Conservation (phyloP, 1,140 invertebrate species). For the Polyergus mexicanus region DNA sequence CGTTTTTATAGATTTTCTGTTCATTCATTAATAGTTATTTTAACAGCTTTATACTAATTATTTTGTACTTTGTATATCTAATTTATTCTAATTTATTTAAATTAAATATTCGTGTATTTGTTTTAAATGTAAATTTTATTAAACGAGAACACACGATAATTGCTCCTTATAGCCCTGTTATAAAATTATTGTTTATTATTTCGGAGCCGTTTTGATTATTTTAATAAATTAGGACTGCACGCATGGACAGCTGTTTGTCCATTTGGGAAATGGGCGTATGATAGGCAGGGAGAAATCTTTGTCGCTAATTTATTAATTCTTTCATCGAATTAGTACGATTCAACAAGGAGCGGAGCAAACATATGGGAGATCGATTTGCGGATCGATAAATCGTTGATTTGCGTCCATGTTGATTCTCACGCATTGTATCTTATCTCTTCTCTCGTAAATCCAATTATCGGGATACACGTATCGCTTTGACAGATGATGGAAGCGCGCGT, state of each 20-base stretch:
- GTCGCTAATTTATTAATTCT: constrained; percentile 27
- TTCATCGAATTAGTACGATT: neutral
- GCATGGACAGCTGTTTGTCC: neutral
- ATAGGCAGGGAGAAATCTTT: neutral
- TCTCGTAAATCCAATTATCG: constrained; percentile 17
- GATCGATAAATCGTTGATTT: constrained; percentile 42
- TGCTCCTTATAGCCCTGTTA: too few relatives aligned
- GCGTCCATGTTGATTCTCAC: neutral
- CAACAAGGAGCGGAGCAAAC: neutral
- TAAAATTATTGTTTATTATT: too few relatives aligned
- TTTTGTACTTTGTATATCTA: too few relatives aligned
- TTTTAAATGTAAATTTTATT: too few relatives aligned
- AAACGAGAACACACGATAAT: too few relatives aligned
- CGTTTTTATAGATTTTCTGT: too few relatives aligned
- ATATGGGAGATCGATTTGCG: neutral
- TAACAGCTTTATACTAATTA: too few relatives aligned
- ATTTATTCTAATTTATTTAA: too few relatives aligned
- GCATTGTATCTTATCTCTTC: neutral
- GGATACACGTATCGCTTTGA: constrained; percentile 25
- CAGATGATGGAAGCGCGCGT: constrained; percentile 5
- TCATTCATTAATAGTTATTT: too few relatives aligned
- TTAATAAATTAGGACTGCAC: constrained; percentile 13
- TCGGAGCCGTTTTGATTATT: too few relatives aligned
- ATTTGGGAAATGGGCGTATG: neutral
- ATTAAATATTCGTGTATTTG: too few relatives aligned